Conservation (phyloP, 1,140 invertebrate genomes). For the Drosophila gunungcola region DNA sequence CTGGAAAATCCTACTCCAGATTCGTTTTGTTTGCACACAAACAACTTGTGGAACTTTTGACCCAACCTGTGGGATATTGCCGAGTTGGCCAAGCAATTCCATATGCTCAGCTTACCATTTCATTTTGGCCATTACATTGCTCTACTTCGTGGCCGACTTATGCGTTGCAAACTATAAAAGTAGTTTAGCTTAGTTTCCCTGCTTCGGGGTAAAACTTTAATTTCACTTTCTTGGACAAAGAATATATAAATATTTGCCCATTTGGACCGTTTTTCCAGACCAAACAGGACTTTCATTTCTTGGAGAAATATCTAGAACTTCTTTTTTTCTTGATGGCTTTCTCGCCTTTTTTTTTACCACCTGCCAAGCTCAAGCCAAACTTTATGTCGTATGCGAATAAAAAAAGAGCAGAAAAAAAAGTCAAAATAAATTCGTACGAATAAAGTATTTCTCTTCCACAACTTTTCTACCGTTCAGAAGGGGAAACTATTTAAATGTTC, state of each 20-base stretch:
- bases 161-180: constrained; percentile 69
- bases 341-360: constrained; percentile 20
- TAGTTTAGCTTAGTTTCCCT: constrained; percentile 57
- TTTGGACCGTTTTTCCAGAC: constrained; percentile 14
- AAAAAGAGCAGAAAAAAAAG: constrained; percentile 15
- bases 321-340: constrained; percentile 1
- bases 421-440: constrained; percentile 35
- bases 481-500: constrained; percentile 71
- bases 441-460: constrained; percentile 17
- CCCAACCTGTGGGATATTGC: background rate
- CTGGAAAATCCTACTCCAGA: background rate
- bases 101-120: constrained; percentile 45
- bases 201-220: constrained; percentile 62
- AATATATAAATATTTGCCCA: constrained; percentile 47
- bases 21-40: background rate
- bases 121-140: constrained; percentile 25
- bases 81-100: constrained; percentile 4
- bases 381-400: constrained; percentile 47
- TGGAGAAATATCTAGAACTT: constrained; percentile 47
- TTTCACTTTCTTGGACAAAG: constrained; percentile 58
- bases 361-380: constrained; percentile 47
- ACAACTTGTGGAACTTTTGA: background rate
- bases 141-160: constrained; percentile 40
- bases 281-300: constrained; percentile 55
- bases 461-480: constrained; percentile 32